These are phyloP conservation scores for Cepaea hortensis DNA, from an alignment of 2,888 invertebrate genomes.

Conservation along the genomic window DNA sequence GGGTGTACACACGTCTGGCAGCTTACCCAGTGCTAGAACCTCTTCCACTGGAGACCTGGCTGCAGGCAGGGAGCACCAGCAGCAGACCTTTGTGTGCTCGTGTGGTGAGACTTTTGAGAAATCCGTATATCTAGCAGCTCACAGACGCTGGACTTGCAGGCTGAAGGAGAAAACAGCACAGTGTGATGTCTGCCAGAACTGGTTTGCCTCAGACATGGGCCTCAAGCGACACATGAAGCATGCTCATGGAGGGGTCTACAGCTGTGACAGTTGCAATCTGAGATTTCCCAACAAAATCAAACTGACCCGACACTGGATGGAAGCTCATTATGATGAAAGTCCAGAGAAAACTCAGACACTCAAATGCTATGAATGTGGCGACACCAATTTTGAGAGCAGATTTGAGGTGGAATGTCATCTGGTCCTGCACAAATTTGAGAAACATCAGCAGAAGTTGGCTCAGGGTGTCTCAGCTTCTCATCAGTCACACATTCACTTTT, in stretches of 20 bases:
- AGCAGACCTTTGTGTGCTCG: conserved; percentile 19
- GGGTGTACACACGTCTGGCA: too few species aligned
- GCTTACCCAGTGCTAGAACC: too few species aligned
- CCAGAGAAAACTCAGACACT: neutral
- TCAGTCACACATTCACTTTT: conserved; percentile 5
- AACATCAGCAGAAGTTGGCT: conserved; percentile 20
- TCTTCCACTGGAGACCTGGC: neutral
- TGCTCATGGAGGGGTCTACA: conserved; percentile 35
- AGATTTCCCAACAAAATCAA: conserved; percentile 42
- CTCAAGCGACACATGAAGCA: conserved; percentile 46
- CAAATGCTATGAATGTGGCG: conserved; percentile 42
- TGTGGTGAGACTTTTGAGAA: conserved; percentile 45
- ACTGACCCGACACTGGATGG: conserved; percentile 44
- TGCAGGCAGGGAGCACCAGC: neutral
- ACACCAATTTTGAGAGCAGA: conserved; percentile 41
- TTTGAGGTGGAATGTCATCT: conserved; percentile 43
- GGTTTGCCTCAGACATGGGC: conserved; percentile 44
- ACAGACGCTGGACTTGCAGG: conserved; percentile 44
- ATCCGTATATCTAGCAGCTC: conserved; percentile 41
- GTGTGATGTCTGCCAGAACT: conserved; percentile 40
- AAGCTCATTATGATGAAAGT: conserved; percentile 43
- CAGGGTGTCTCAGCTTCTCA: neutral
- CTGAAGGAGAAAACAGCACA: conserved; percentile 40
- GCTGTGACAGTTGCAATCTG: conserved; percentile 35
- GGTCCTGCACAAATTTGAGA: conserved; percentile 45